phyloP scores from a whole-genome alignment of 1,140 invertebrate species.

The Rhopalosiphum maidis region DNA sequence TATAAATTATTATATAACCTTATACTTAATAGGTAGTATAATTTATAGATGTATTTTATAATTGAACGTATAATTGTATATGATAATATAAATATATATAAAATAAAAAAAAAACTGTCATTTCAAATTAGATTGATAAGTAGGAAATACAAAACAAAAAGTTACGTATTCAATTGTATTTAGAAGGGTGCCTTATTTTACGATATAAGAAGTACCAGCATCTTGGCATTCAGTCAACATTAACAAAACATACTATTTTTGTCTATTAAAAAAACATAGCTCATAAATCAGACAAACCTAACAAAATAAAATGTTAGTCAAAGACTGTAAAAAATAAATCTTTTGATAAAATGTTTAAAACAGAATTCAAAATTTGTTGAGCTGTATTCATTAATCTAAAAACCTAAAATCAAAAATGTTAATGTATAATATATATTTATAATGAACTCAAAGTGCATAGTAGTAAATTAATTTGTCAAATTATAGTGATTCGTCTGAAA shows the following conservation, averaged over 20 bases:
- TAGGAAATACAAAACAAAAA: not conserved
- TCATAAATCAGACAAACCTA: not conserved
- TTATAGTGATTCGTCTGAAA: not conserved
- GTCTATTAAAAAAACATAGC: not conserved
- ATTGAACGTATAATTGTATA: not conserved
- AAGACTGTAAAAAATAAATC: not conserved
- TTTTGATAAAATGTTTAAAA: not conserved
- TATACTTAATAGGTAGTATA: too few relatives aligned
- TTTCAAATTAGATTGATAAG: not conserved
- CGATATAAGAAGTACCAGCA: not conserved
- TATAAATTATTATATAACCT: not conserved
- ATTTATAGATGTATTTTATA: not conserved
- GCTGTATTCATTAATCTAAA: not conserved
- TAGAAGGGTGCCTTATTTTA: not conserved
- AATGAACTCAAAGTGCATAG: too few relatives aligned
- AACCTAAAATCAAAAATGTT: not conserved
- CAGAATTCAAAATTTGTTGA: not conserved
- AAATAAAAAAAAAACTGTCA: not conserved
- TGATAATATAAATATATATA: not conserved
- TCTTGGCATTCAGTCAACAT: conserved; percentile 11
- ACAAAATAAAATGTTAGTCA: not conserved
- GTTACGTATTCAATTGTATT: not conserved
- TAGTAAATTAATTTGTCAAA: not conserved
- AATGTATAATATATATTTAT: too few relatives aligned
- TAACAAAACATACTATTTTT: conserved; percentile 26